A percentile compares a stretch with the other conserved stretches of the same genome.
Evolutionary conservation across 2,113 vertebrate species (phyloP).

Genomic region (Barnardius zonarius): DNA sequence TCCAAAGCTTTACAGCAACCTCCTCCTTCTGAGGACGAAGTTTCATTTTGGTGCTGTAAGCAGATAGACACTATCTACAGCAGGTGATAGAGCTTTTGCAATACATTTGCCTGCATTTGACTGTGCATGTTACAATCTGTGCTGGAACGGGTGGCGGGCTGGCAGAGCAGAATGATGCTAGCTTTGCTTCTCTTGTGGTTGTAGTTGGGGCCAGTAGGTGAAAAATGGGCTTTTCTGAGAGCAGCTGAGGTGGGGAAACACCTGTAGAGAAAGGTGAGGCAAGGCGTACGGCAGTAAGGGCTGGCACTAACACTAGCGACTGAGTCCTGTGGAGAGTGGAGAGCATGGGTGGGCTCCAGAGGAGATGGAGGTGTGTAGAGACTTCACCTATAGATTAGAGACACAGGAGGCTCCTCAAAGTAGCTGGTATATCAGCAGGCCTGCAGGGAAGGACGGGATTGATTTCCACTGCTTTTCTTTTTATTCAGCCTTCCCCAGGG

Average conservation of each 20-base stretch:
- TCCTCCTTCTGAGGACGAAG: not conserved
- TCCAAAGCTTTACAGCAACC: not conserved
- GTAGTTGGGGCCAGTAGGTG: not conserved
- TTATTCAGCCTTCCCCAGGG: not conserved
- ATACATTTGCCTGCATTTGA: not conserved
- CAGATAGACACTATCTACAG: accelerated
- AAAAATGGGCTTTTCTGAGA: not conserved
- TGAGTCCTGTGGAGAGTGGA: not conserved
- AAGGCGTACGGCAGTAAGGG: accelerated
- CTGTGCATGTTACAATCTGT: not conserved
- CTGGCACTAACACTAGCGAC: not conserved
- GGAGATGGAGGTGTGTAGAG: not conserved
- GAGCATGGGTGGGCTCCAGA: not conserved
- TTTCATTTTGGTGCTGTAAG: not conserved
- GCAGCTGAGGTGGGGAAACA: not conserved
- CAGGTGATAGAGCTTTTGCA: not conserved
- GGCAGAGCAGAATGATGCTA: not conserved
- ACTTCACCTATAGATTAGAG: not conserved
- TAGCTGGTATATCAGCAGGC: not conserved
- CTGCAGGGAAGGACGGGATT: not conserved
- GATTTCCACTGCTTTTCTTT: not conserved
- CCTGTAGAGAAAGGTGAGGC: not conserved
- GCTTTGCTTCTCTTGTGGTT: not conserved
- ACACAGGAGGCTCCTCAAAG: not conserved
- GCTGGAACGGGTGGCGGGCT: not conserved